Conservation (phyloP, 2,113 vertebrate species). For the Candoia aspera region DNA sequence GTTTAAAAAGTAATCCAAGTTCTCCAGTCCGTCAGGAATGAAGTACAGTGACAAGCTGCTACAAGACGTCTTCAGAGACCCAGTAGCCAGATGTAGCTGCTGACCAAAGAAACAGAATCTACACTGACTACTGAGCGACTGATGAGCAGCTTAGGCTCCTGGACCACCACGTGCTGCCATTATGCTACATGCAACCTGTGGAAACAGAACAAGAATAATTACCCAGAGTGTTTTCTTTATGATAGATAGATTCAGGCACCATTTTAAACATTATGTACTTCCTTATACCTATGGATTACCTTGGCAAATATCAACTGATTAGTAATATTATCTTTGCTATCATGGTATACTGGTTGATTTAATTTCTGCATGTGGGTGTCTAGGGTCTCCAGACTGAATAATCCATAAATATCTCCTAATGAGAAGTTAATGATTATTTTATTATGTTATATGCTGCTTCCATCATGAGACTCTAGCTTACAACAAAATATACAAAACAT, state of each 20-base stretch:
- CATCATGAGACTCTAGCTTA: not conserved
- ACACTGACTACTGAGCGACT: slow-evolving; percentile 99
- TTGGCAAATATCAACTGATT: not conserved
- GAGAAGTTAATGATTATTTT: not conserved
- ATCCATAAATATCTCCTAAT: not conserved
- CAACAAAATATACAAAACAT: not conserved
- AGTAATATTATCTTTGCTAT: not conserved
- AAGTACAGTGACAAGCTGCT: slow-evolving; percentile 66
- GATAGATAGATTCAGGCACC: not conserved
- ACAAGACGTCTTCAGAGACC: slow-evolving; percentile 91
- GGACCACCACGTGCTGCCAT: slow-evolving; percentile 35
- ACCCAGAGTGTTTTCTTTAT: slow-evolving; percentile 24
- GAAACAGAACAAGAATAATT: slow-evolving; percentile 61
- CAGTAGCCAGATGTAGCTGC: slow-evolving; percentile 99
- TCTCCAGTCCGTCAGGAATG: slow-evolving; percentile 63
- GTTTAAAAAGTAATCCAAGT: slow-evolving; percentile 63
- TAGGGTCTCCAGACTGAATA: not conserved
- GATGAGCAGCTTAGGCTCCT: slow-evolving; percentile 70
- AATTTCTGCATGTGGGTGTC: slow-evolving; percentile 8
- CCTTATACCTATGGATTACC: not conserved
- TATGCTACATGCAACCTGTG: slow-evolving; percentile 58
- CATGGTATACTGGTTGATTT: not conserved
- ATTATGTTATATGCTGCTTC: not conserved
- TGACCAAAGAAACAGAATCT: slow-evolving; percentile 97
- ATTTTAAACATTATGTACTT: slow-evolving; percentile 5